These are phyloP conservation scores for Hystrix cristata DNA, from an alignment of 2,113 vertebrate species.

Conservation along the genomic window DNA sequence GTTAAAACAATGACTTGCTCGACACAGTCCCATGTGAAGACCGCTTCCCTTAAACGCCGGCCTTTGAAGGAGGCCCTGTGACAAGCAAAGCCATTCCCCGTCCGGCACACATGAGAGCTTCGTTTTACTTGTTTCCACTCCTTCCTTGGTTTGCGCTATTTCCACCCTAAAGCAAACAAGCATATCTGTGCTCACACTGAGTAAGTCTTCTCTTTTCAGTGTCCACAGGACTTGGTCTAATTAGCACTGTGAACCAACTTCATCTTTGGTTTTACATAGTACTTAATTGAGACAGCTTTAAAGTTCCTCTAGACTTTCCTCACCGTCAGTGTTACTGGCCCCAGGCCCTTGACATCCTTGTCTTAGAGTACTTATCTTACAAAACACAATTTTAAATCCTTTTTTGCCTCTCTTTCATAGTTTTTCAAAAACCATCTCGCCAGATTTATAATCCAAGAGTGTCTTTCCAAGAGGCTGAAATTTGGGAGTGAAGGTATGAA, in stretches of 20 bases:
- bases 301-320: not conserved
- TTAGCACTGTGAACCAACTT: not conserved
- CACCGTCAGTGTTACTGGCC: not conserved
- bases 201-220: not conserved
- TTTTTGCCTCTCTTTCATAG: not conserved
- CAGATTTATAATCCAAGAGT: not conserved
- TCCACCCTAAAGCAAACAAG: not conserved
- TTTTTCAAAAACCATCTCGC: not conserved
- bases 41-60: not conserved
- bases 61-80: not conserved
- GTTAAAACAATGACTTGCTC: not conserved
- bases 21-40: not conserved
- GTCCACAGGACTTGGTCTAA: not conserved
- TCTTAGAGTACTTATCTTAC: not conserved
- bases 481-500: not conserved
- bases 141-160: not conserved
- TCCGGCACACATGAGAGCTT: not conserved
- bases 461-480: not conserved
- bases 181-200: not conserved
- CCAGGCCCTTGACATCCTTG: too few species aligned
- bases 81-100: not conserved
- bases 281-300: not conserved
- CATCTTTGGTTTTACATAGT: not conserved
- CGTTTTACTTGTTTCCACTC: fast-evolving
- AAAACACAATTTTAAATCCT: not conserved